Percentiles rank a stretch among this genome's conserved stretches.
Conservation (phyloP, 2,113 vertebrate genomes). For the Pontoporia blainvillei region DNA sequence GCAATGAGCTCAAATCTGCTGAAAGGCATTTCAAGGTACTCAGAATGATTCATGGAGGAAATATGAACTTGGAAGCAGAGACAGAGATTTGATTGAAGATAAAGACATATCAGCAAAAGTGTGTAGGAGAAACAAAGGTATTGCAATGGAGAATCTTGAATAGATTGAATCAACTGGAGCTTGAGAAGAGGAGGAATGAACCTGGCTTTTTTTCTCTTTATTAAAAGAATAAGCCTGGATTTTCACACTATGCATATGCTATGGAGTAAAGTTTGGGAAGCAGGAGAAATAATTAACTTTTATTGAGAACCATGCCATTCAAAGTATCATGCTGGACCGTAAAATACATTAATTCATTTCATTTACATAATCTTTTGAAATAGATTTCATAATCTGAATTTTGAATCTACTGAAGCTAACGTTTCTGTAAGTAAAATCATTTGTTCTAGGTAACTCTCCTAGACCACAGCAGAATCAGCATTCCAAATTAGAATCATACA, state of each 20-base stretch:
- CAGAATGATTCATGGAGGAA: not conserved
- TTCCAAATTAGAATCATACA: not conserved
- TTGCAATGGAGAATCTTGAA: not conserved
- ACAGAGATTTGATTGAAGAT: not conserved
- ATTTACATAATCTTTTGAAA: not conserved
- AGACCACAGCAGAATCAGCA: not conserved
- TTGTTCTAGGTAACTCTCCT: not conserved
- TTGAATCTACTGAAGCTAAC: not conserved
- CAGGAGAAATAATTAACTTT: not conserved
- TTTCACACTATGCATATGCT: not conserved
- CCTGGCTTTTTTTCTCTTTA: not conserved
- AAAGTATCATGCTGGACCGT: not conserved
- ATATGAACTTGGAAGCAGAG: not conserved
- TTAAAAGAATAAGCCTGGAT: not conserved
- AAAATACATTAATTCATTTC: not conserved
- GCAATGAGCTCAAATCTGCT: not conserved
- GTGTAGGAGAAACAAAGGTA: not conserved
- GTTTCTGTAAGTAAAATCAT: not conserved
- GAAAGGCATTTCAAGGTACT: not conserved
- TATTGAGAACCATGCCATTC: not conserved
- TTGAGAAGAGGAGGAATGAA: not conserved
- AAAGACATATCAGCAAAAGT: not conserved
- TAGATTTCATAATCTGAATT: not conserved
- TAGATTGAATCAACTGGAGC: not conserved
- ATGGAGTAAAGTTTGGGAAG: not conserved